A percentile compares a stretch with the other conserved stretches of the same genome.
Conservation (phyloP, 2,797 vertebrate genomes). For the Uromys caudimaculatus region DNA sequence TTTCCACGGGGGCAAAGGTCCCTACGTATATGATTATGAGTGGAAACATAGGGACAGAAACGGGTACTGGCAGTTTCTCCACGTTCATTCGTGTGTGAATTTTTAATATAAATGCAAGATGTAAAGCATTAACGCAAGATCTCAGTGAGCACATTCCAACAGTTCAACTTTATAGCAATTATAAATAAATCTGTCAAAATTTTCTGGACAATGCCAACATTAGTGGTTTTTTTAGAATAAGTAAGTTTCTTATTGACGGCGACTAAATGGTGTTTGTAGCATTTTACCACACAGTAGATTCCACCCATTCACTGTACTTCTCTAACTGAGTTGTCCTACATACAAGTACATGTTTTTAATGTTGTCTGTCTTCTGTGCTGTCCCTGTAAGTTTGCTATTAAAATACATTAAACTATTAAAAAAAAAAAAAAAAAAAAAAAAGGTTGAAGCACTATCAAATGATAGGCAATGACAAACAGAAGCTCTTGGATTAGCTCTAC, state of each 20-base stretch:
- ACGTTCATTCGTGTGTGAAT: too few species aligned
- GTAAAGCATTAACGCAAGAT: too few species aligned
- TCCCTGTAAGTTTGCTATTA: conserved; percentile 93
- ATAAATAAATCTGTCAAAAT: too few species aligned
- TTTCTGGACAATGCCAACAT: too few species aligned
- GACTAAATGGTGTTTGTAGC: conserved; percentile 91
- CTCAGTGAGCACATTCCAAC: too few species aligned
- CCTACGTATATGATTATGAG: too few species aligned
- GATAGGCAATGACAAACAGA: neutral
- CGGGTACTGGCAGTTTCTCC: too few species aligned
- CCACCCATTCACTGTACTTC: too few species aligned
- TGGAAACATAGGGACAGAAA: too few species aligned
- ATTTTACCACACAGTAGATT: conserved; percentile 77
- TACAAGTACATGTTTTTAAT: conserved; percentile 91
- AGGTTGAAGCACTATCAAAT: conserved; percentile 34
- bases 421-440: neutral
- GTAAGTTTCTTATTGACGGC: conserved; percentile 91
- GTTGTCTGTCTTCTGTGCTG: conserved; percentile 89
- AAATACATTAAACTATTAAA: conserved; percentile 86
- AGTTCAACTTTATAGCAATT: too few species aligned
- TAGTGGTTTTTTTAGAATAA: conserved; percentile 53
- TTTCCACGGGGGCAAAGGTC: too few species aligned
- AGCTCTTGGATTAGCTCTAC: neutral
- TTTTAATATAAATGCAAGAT: too few species aligned
- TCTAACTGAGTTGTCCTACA: conserved; percentile 86